Evolutionary conservation across 1,140 invertebrate genomes (phyloP), one percentile per base, ranked within the genome.

Genomic region (Hylaeus volcanicus): DNA sequence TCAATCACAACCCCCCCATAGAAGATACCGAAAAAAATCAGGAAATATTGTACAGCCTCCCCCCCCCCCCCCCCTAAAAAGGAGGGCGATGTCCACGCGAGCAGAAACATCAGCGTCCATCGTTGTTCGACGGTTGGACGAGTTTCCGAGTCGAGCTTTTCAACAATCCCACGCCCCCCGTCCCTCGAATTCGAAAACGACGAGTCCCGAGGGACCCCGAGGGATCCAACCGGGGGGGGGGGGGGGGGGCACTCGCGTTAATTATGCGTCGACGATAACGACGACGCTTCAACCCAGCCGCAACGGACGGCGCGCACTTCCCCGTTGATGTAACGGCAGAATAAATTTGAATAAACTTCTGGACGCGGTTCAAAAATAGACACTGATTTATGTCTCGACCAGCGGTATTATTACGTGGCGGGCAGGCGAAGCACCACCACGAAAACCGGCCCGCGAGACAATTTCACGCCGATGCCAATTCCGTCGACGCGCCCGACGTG

Each of bases 331-430:
- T 83, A 86, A 86, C 65, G 74, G 63, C 60, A 26, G 84, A 87
- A 87, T 87, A 87, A 87, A 87, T 87, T 74, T 78, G 84, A 87
- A 87, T 83, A 86, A 87, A 87, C 69, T 86, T 85, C 66, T 87
- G 85, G 85, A 86, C 77, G 39, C 41, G 68, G 77, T 86, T 86
- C 85, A 87, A 86, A 86, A 83, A 86, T 86, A 74, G 84, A 87
- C 84, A 83, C 70, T 87, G 85, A 87, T 87, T 87, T 87, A 87
- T 77, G 51, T 51, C 58, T 39, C 69, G 77, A 51, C 77, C 51
- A 77, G 84, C 69, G 26, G 69, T 86, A 83, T 87, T 86, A 86
- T 83, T 86, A 86, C 73, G 72, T 70, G 72, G 37, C 26, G 63
- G 48, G 71, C 9, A 39, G 60, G 15, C 66, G 1, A 39, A 48